phyloP scores from a whole-genome alignment of 2,888 invertebrate genomes.

The Ichneumoninae sp. region DNA sequence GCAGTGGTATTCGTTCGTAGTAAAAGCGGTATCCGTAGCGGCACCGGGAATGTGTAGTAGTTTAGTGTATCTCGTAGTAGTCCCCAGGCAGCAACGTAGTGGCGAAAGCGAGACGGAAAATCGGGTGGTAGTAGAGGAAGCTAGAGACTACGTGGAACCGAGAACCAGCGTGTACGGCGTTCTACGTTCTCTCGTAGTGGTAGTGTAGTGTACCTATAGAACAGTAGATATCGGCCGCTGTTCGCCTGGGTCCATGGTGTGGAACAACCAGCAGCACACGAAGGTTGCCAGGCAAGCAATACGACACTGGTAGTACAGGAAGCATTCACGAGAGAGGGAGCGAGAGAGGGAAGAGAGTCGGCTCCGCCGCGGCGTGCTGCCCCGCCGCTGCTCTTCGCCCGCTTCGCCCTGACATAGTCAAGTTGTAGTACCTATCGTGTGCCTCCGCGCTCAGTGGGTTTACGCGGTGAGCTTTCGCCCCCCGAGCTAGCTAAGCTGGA shows the following conservation, averaged over 20 bases:
- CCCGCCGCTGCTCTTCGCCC: slow-evolving; percentile 18
- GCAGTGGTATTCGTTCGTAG: slow-evolving; percentile 52
- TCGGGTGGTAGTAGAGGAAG: slow-evolving; percentile 57
- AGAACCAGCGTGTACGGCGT: slow-evolving; percentile 43
- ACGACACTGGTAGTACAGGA: slow-evolving; percentile 47
- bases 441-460: slow-evolving; percentile 64
- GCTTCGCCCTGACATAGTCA: slow-evolving; percentile 45
- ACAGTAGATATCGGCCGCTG: slow-evolving; percentile 35
- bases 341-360: slow-evolving; percentile 24
- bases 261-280: slow-evolving; percentile 56
- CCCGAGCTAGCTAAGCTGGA: slow-evolving; percentile 66
- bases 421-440: slow-evolving; percentile 62
- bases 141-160: slow-evolving; percentile 48
- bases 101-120: slow-evolving; percentile 45
- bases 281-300: slow-evolving; percentile 51
- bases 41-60: slow-evolving; percentile 40
- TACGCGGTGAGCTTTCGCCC: slow-evolving; percentile 72
- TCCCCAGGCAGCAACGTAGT: slow-evolving; percentile 40
- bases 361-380: slow-evolving; percentile 42
- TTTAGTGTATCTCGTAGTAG: slow-evolving; percentile 28
- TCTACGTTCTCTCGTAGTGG: slow-evolving; percentile 53
- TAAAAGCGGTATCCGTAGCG: slow-evolving; percentile 44
- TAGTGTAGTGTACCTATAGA: slow-evolving; percentile 60
- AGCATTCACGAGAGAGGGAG: slow-evolving; percentile 44
- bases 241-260: slow-evolving; percentile 47